Percentiles rank a stretch among this genome's conserved stretches.
Evolutionary conservation across 2,797 vertebrate genomes (phyloP).

Genomic region (Sebastolobus alascanus): DNA sequence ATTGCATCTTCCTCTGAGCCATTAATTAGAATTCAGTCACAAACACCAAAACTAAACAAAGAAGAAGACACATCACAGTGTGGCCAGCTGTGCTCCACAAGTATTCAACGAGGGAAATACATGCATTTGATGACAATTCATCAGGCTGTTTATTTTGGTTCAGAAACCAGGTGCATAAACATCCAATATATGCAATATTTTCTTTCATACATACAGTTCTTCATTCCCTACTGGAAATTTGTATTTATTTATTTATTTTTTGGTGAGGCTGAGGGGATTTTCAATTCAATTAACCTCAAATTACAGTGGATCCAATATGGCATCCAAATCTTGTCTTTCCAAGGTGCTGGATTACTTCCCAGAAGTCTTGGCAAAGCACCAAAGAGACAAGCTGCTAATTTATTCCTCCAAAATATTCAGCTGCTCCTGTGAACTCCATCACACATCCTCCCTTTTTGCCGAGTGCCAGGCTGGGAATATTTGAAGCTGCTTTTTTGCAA

Average conservation of each 20-base stretch:
- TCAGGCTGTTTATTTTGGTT: not conserved
- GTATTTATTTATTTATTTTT: not conserved
- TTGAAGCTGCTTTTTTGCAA: slow-evolving; percentile 51
- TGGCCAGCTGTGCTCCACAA: not conserved
- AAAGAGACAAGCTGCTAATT: slow-evolving; percentile 65
- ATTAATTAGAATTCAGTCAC: slow-evolving; percentile 13
- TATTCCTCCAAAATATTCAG: slow-evolving; percentile 60
- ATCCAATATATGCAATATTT: not conserved
- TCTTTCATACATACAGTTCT: not conserved
- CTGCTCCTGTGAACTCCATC: slow-evolving; percentile 61
- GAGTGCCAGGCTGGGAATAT: slow-evolving; percentile 30
- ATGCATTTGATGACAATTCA: not conserved
- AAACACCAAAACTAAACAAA: slow-evolving; percentile 1
- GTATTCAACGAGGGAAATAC: not conserved
- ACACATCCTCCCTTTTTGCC: slow-evolving; percentile 19
- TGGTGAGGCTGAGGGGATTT: slow-evolving; percentile 8
- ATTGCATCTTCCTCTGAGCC: slow-evolving; percentile 1
- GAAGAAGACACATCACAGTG: not conserved
- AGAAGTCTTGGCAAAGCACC: slow-evolving; percentile 64
- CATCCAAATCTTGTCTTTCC: slow-evolving; percentile 60
- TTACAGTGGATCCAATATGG: slow-evolving; percentile 66
- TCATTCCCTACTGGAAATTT: not conserved
- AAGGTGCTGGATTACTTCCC: slow-evolving; percentile 72
- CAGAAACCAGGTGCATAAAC: not conserved
- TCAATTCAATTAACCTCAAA: slow-evolving; percentile 78